Conservation (phyloP, 1,140 invertebrate genomes). For the Amphibalanus amphitrite region DNA sequence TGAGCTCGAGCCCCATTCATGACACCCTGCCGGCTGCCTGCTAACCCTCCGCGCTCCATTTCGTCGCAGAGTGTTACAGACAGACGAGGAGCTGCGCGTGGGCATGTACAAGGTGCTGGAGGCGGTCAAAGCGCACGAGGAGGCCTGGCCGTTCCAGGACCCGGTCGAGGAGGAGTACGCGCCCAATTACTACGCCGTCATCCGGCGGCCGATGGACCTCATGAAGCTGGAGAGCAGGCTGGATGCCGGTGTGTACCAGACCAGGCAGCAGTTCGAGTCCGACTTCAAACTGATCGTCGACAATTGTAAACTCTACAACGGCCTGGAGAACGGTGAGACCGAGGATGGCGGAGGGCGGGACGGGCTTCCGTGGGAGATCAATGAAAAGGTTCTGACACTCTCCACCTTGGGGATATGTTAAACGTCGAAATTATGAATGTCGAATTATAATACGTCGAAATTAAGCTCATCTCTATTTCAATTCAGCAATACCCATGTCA, state of each 20-base stretch:
- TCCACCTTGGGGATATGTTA: no score
- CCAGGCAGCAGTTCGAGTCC: conserved; percentile 56
- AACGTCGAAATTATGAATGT: no score
- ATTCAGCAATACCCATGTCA: no score
- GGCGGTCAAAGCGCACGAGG: conserved; percentile 60
- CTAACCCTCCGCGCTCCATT: neutral
- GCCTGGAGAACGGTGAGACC: conserved; percentile 63
- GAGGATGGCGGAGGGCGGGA: no score
- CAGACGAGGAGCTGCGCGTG: conserved; percentile 61
- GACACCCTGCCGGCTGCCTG: neutral
- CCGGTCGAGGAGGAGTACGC: conserved; percentile 80
- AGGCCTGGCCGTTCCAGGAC: conserved; percentile 81
- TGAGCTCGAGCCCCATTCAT: no score
- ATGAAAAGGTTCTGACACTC: no score
- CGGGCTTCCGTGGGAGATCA: no score
- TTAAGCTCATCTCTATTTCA: no score
- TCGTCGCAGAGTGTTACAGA: conserved; percentile 44
- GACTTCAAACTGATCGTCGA: conserved; percentile 81
- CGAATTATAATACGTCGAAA: no score
- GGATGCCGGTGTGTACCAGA: conserved; percentile 57
- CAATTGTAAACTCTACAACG: conserved; percentile 80
- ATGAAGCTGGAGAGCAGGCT: conserved; percentile 61
- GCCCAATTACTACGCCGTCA: conserved; percentile 55
- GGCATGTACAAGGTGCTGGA: conserved; percentile 78
- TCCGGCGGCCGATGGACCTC: conserved; percentile 19